Conservation (phyloP, 2,888 invertebrate species). For the Nomada hirtipes region DNA sequence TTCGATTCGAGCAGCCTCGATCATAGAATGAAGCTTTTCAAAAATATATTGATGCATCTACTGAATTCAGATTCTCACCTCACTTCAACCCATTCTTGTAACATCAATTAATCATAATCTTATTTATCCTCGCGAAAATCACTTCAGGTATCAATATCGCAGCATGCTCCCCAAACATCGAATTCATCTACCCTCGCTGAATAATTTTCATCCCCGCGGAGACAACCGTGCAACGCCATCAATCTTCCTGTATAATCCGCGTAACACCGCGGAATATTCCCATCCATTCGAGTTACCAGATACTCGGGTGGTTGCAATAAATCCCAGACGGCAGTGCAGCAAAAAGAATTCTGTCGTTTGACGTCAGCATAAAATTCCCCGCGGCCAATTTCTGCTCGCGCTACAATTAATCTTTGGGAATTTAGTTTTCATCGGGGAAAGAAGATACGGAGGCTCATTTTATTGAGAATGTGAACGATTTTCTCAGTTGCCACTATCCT, state of each 20-base stretch:
- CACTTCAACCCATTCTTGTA: too few relatives aligned
- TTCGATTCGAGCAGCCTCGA: too few relatives aligned
- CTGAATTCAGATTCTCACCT: too few relatives aligned
- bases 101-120: too few relatives aligned
- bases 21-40: too few relatives aligned
- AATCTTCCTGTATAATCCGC: not conserved
- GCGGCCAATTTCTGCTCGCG: not conserved
- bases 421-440: not conserved
- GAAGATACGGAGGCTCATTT: not conserved
- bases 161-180: too few relatives aligned
- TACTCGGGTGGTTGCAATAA: not conserved
- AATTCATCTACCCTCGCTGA: too few relatives aligned
- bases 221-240: too few relatives aligned
- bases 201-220: too few relatives aligned
- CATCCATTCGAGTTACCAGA: not conserved
- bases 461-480: conserved; percentile 49
- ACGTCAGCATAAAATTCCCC: not conserved
- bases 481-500: conserved; percentile 38
- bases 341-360: conserved; percentile 2
- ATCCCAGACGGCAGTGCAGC: not conserved
- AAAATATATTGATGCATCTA: too few relatives aligned
- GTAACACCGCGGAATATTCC: not conserved
- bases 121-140: too few relatives aligned
- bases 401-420: not conserved
- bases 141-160: too few relatives aligned